These are phyloP conservation scores for Mugil cephalus DNA, from an alignment of 2,113 vertebrate species.

Conservation along the genomic window DNA sequence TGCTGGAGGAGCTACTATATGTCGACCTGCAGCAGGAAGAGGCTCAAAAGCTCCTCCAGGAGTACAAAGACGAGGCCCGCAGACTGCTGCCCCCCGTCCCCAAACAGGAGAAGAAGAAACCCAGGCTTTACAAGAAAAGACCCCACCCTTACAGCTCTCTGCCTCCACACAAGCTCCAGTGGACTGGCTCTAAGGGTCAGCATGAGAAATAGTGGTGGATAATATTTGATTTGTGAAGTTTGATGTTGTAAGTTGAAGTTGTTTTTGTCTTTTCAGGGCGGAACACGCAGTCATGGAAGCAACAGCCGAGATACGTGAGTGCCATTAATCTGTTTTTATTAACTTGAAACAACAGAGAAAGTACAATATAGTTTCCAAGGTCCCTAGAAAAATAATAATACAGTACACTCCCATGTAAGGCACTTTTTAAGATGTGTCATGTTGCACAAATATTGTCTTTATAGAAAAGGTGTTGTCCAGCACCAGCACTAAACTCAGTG, in stretches of 20 bases:
- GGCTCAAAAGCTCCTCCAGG: constrained; percentile 84
- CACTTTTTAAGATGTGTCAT: no score
- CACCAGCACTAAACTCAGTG: no score
- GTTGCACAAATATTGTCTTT: no score
- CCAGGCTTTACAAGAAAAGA: constrained; percentile 74
- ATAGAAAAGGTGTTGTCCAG: no score
- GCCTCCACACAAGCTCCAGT: constrained; percentile 37
- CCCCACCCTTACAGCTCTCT: constrained; percentile 7
- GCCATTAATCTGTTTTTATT: neutral
- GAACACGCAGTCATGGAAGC: constrained; percentile 62
- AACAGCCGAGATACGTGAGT: constrained; percentile 75
- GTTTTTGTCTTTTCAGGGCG: constrained; percentile 52
- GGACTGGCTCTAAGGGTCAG: constrained; percentile 69
- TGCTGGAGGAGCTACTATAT: constrained; percentile 88
- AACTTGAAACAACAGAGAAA: no score
- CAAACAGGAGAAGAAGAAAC: constrained; percentile 82
- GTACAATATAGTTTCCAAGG: no score
- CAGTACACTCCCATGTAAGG: no score
- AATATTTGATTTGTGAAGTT: neutral
- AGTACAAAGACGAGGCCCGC: constrained; percentile 87
- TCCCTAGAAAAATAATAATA: no score
- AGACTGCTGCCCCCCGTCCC: constrained; percentile 86
- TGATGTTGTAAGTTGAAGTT: neutral
- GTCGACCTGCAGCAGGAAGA: constrained; percentile 85
- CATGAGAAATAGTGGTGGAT: constrained; percentile 62